Evolutionary conservation across 2,113 vertebrate genomes (phyloP).

Genomic region (Delphinapterus leucas): DNA sequence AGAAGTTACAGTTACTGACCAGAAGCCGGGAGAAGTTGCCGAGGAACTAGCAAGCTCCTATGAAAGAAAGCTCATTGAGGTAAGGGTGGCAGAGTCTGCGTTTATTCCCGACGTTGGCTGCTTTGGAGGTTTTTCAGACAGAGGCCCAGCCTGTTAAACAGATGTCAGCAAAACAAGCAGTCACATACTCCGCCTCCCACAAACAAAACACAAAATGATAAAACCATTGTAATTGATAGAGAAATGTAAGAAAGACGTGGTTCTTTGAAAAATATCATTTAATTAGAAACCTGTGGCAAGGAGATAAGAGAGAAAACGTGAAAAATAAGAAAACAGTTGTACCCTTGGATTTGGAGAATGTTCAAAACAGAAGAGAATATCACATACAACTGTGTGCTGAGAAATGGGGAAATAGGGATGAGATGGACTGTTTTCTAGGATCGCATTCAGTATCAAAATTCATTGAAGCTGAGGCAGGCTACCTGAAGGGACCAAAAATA

Average conservation of each 20-base stretch:
- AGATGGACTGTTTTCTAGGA: neutral
- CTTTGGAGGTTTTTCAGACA: accelerated
- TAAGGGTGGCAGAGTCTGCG: conserved; percentile 67
- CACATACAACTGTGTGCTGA: neutral
- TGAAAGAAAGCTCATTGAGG: conserved; percentile 98
- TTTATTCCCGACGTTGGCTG: accelerated
- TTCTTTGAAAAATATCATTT: neutral
- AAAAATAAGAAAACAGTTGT: neutral
- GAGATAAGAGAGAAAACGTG: neutral
- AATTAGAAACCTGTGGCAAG: neutral
- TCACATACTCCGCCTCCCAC: too few relatives aligned
- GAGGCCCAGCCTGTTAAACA: too few relatives aligned
- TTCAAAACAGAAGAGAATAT: neutral
- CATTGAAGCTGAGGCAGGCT: neutral
- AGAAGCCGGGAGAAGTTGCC: conserved; percentile 89
- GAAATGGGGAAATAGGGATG: neutral
- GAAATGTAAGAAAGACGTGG: neutral
- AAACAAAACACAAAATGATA: too few relatives aligned
- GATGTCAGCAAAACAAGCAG: too few relatives aligned
- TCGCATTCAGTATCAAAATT: neutral
- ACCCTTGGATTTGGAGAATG: neutral
- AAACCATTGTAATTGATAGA: neutral
- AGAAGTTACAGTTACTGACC: conserved; percentile 85
- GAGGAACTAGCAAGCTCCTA: conserved; percentile 95
- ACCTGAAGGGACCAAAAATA: neutral